Conservation (phyloP, 2,113 vertebrate species). For the Pelecanoides urinatrix region DNA sequence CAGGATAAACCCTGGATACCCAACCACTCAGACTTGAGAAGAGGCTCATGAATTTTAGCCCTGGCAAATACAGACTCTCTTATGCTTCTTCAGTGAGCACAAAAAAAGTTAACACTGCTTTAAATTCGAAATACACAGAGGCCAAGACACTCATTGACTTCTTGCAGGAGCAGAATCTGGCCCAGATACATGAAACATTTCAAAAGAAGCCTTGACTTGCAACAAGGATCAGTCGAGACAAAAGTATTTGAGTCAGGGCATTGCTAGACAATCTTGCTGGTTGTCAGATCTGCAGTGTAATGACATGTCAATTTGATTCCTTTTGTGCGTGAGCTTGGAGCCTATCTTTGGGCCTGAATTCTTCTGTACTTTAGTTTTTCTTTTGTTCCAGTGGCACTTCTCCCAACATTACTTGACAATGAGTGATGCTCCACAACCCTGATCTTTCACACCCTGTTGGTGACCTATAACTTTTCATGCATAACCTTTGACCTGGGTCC, state of each 20-base stretch:
- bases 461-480: slow-evolving; percentile 94
- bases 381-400: slow-evolving; percentile 90
- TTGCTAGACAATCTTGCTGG: slow-evolving; percentile 76
- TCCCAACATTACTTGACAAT: slow-evolving; percentile 91
- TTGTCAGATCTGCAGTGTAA: slow-evolving; percentile 81
- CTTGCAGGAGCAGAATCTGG: slow-evolving; percentile 27
- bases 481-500: slow-evolving; percentile 87
- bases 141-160: slow-evolving; percentile 20
- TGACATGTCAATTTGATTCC: slow-evolving; percentile 89
- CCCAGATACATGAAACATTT: slow-evolving; percentile 24
- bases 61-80: not conserved
- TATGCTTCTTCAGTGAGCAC: not conserved
- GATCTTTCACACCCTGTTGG: slow-evolving; percentile 88
- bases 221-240: slow-evolving; percentile 63
- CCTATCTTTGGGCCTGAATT: slow-evolving; percentile 77
- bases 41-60: not conserved
- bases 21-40: not conserved
- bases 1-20: not conserved
- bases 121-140: not conserved
- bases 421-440: slow-evolving; percentile 90
- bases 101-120: not conserved
- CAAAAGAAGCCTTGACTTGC: slow-evolving; percentile 71
- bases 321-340: slow-evolving; percentile 81
- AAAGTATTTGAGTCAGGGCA: slow-evolving; percentile 59
- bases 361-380: slow-evolving; percentile 88